Evolutionary conservation across 2,888 invertebrate genomes (phyloP), one percentile per base, ranked within the genome.

Genomic region (Dugesia japonica): DNA sequence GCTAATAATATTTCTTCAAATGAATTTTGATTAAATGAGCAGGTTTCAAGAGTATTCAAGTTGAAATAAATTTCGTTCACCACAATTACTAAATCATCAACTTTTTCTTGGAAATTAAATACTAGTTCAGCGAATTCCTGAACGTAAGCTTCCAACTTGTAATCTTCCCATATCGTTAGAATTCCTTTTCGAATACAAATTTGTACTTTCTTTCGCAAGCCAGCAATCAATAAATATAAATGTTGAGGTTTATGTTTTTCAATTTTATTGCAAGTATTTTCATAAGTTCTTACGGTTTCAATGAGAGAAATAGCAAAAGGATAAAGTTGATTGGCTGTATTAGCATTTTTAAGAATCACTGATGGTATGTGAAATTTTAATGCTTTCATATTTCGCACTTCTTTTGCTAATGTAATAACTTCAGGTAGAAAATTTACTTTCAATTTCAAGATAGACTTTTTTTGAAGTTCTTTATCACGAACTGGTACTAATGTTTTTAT

Each of bases 291-390:
- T 38, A 95, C 92, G 84, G 94, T 94, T 86, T 97, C 97, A 81
- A 95, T 94, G 79, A 98, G 88, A 0, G 95, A 97, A 81, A 98
- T 97, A 23, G 97, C 98, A 86, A 92, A 97, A 0, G 98, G 98
- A 85, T 98, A 98, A 17, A 95, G 89, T 84, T 94, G 94, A 85
- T 95, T 95, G 0, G 95, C 95, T 84, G 94, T 94, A 86, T 98
- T 97, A 1, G 98, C 97, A 85, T 95, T 97, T 86, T 98, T 98
- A 31, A 98, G 94, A 80, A 98, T 97, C 0, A 94, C 92, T 81
- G 99, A 86, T 0, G 97, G 98, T 38, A 98, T 94, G 80, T 98
- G 89, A 86, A 94, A 95, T 79, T 94, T 94, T 75, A 97, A 88
- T 85, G 91, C 92, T 83, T 94, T 92, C 83, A 97, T 87, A 85